Evolutionary conservation across 2,113 vertebrate species (phyloP).

Genomic region (Terrapene triunguis): DNA sequence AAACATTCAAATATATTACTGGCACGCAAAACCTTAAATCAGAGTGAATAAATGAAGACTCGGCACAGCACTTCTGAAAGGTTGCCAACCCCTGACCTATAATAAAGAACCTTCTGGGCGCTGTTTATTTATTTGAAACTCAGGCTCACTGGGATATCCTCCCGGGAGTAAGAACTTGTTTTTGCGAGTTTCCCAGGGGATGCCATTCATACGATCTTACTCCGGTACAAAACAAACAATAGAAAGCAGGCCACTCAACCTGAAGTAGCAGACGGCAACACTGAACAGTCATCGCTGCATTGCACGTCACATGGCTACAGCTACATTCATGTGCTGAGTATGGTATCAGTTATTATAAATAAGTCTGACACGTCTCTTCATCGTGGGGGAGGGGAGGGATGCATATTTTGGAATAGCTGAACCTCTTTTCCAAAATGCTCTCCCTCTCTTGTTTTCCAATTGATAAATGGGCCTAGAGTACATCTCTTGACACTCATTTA

Average conservation of each 20-base stretch:
- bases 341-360: neutral
- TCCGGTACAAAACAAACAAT: neutral
- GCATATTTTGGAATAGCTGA: neutral
- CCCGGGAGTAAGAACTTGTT: rapidly evolving
- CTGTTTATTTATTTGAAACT: neutral
- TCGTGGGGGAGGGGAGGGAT: no score
- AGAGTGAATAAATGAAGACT: no score
- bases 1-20: no score
- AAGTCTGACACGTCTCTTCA: neutral
- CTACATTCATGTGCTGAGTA: neutral
- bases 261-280: rapidly evolving
- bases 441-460: neutral
- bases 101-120: neutral
- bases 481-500: neutral
- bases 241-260: neutral
- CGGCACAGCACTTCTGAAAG: no score
- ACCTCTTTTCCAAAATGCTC: neutral
- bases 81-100: neutral
- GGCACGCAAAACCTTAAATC: no score
- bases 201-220: neutral
- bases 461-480: neutral
- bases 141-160: rapidly evolving
- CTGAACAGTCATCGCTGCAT: rapidly evolving
- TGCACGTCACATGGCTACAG: neutral
- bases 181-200: neutral